Percentiles rank a stretch among this genome's conserved stretches.
phyloP scores from a whole-genome alignment of 2,888 invertebrate species.

The Acheta domesticus region DNA sequence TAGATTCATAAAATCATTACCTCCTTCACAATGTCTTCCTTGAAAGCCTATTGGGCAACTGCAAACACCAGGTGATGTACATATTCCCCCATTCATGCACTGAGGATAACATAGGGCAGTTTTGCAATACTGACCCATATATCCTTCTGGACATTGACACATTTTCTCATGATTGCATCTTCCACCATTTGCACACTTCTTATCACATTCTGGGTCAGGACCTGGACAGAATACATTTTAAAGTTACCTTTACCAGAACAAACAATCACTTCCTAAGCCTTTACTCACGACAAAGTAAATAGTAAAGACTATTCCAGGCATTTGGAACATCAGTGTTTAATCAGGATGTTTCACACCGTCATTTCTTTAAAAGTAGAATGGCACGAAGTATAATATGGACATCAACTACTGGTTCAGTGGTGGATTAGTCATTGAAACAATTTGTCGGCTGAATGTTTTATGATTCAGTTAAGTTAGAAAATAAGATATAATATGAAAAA shows the following conservation, averaged over 20 bases:
- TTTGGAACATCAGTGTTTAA: background rate
- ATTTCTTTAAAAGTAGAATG: background rate
- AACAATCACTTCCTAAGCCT: background rate
- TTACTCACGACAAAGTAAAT: background rate
- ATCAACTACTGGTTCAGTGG: background rate
- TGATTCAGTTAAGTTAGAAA: background rate
- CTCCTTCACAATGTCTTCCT: conserved; percentile 86
- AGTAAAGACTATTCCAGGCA: background rate
- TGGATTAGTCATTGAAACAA: background rate
- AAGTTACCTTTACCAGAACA: too few relatives aligned
- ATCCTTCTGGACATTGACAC: conserved; percentile 85
- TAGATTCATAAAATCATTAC: conserved; percentile 49
- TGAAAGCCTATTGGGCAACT: conserved; percentile 87
- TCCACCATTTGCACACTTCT: conserved; percentile 80
- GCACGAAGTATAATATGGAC: too few relatives aligned
- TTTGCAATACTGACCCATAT: conserved; percentile 85
- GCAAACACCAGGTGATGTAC: conserved; percentile 84
- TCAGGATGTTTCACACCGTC: background rate
- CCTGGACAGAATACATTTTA: conserved; percentile 51
- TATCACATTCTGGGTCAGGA: conserved; percentile 85
- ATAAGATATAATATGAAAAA: background rate
- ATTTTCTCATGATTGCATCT: conserved; percentile 80
- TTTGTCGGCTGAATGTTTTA: background rate
- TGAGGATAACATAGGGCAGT: conserved; percentile 88
- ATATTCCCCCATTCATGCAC: conserved; percentile 90